These are phyloP conservation scores for Agrypnus murinus DNA, from an alignment of 2,888 invertebrate species.

Conservation along the genomic window DNA sequence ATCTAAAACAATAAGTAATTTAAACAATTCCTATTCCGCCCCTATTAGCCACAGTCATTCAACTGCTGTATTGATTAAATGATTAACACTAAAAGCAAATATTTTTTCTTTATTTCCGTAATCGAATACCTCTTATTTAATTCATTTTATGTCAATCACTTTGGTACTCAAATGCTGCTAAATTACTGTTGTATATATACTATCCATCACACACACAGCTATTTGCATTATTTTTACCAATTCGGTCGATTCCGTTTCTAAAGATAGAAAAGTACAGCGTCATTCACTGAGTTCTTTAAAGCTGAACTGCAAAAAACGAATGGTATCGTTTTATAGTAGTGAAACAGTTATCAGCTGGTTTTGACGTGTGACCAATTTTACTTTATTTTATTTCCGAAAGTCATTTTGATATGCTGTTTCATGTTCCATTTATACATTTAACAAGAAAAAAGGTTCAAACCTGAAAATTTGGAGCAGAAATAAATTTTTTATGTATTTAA, in stretches of 20 bases:
- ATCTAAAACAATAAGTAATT: too few species aligned
- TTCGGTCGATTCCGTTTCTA: neutral
- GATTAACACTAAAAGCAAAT: neutral
- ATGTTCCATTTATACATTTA: neutral
- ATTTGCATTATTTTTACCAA: neutral
- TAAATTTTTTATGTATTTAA: too few species aligned
- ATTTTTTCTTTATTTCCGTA: neutral
- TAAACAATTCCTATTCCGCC: too few species aligned
- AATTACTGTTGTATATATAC: too few species aligned
- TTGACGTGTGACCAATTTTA: conserved; percentile 3
- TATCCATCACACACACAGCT: too few species aligned
- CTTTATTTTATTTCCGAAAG: neutral
- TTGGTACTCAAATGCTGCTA: too few species aligned
- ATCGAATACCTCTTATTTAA: too few species aligned
- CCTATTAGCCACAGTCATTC: too few species aligned
- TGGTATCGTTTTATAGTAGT: neutral
- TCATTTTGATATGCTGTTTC: neutral
- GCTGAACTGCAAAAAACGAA: neutral
- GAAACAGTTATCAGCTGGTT: conserved; percentile 1
- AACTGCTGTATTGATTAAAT: too few species aligned
- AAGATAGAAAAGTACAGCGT: neutral
- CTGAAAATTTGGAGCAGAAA: too few species aligned
- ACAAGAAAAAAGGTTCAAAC: neutral
- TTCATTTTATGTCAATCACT: too few species aligned
- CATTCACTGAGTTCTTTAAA: neutral